phyloP scores from a whole-genome alignment of 2,113 vertebrate genomes.

The Odontophorus gujanensis region DNA sequence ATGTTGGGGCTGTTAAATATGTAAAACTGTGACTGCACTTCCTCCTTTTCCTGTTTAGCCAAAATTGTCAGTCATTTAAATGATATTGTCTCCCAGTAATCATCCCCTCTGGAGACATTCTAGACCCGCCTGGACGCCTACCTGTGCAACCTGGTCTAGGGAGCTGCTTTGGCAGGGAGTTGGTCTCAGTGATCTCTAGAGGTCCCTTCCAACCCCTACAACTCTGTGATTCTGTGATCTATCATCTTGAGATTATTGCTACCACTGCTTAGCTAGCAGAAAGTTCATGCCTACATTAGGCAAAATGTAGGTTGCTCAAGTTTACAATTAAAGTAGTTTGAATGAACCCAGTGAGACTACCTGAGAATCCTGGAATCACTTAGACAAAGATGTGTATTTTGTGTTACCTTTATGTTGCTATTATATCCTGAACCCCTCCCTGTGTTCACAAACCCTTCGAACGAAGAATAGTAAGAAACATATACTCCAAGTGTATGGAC shows the following conservation, averaged over 20 bases:
- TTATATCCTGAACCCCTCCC: accelerated
- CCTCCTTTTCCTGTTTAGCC: neutral
- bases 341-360: neutral
- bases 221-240: too few species aligned
- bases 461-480: neutral
- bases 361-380: neutral
- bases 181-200: too few species aligned
- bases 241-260: neutral
- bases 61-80: neutral
- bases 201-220: too few species aligned
- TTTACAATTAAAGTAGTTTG: neutral
- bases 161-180: too few species aligned
- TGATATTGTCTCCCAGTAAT: neutral
- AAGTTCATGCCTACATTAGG: neutral
- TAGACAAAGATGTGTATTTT: neutral
- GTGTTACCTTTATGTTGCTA: neutral
- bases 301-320: neutral
- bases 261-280: neutral
- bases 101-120: neutral
- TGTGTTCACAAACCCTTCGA: neutral
- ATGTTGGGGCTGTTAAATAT: neutral
- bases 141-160: too few species aligned
- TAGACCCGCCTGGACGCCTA: too few species aligned
- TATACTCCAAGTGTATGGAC: accelerated
- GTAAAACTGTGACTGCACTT: neutral